A percentile compares a stretch with the other conserved stretches of the same genome.
phyloP scores from a whole-genome alignment of 2,888 invertebrate species.

The Octonoba sinensis region DNA sequence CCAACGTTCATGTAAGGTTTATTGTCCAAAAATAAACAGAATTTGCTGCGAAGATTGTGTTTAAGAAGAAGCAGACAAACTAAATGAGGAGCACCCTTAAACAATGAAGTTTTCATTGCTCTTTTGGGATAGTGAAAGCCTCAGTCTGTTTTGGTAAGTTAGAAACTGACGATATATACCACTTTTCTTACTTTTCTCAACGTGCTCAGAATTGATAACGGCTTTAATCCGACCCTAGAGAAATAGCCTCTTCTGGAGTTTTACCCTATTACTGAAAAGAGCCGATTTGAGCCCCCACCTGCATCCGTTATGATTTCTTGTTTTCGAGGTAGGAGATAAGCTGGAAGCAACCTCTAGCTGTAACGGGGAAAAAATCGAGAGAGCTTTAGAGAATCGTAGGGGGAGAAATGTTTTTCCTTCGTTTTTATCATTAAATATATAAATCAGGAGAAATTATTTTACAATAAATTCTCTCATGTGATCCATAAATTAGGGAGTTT shows the following conservation, averaged over 20 bases:
- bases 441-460: too few relatives aligned
- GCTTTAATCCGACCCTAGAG: slow-evolving; percentile 62
- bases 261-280: slow-evolving; percentile 58
- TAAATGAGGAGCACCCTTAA: slow-evolving; percentile 53
- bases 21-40: slow-evolving; percentile 61
- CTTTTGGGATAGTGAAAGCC: slow-evolving; percentile 55
- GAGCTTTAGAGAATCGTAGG: too few relatives aligned
- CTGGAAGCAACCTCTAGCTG: neutral
- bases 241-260: slow-evolving; percentile 17
- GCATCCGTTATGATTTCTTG: slow-evolving; percentile 16
- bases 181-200: slow-evolving; percentile 48
- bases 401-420: too few relatives aligned
- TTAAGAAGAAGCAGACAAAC: slow-evolving; percentile 38
- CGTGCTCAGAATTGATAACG: slow-evolving; percentile 63
- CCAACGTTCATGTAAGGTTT: slow-evolving; percentile 45
- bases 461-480: too few relatives aligned
- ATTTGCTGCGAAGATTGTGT: slow-evolving; percentile 33
- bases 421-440: too few relatives aligned
- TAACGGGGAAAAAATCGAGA: too few relatives aligned
- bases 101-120: slow-evolving; percentile 63
- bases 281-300: slow-evolving; percentile 49
- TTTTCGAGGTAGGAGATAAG: slow-evolving; percentile 45
- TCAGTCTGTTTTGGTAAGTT: slow-evolving; percentile 62
- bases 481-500: too few relatives aligned
- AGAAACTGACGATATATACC: slow-evolving; percentile 58